Conservation (phyloP, 1,140 invertebrate genomes). For the Amphibalanus amphitrite region DNA sequence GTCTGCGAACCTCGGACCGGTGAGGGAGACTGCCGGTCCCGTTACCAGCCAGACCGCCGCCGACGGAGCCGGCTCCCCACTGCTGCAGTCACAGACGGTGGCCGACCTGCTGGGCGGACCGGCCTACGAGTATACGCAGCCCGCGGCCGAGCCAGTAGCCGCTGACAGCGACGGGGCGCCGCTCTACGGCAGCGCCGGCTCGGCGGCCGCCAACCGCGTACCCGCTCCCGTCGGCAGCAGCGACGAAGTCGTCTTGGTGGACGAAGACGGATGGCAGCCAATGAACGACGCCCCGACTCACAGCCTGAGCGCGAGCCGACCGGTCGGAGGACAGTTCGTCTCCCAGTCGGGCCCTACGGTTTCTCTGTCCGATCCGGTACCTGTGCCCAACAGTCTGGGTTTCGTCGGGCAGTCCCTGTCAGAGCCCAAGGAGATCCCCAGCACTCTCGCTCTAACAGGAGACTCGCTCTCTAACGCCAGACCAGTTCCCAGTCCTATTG, state of each 20-base stretch:
- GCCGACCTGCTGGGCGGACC: neutral
- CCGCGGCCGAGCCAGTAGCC: too few species aligned
- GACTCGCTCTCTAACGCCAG: too few species aligned
- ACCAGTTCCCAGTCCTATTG: too few species aligned
- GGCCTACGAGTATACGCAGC: neutral
- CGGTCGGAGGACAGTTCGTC: too few species aligned
- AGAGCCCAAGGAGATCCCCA: neutral
- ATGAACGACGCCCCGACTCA: neutral
- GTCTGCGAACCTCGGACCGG: neutral
- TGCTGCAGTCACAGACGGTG: neutral
- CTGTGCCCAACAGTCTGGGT: too few species aligned
- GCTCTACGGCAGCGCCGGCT: neutral
- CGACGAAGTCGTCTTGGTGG: too few species aligned
- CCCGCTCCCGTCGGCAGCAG: too few species aligned
- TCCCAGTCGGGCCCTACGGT: too few species aligned
- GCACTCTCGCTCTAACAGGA: too few species aligned
- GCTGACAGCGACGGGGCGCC: neutral
- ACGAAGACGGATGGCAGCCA: neutral
- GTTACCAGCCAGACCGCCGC: neutral
- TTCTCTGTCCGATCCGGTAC: too few species aligned
- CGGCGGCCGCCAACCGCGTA: neutral
- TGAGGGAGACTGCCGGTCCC: neutral
- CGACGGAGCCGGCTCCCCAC: too few species aligned
- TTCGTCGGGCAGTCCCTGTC: neutral
- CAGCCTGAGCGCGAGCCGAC: too few species aligned